A percentile compares a stretch with the other conserved stretches of the same genome.
phyloP scores from a whole-genome alignment of 2,113 vertebrate species.

The Rhinogobius similis region DNA sequence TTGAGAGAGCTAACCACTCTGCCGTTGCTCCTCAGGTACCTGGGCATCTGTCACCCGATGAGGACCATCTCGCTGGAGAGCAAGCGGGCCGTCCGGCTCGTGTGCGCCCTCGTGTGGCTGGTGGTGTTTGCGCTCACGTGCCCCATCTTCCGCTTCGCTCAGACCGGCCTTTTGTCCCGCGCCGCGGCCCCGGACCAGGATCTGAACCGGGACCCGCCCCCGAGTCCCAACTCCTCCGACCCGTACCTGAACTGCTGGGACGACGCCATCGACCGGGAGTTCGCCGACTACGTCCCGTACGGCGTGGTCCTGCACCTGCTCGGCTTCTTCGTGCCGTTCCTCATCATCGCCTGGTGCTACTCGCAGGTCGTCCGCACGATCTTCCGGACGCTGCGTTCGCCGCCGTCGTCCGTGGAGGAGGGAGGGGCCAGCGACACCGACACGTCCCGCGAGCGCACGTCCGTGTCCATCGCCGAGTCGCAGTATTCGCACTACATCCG shows the following conservation, averaged over 20 bases:
- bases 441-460: conserved; percentile 47
- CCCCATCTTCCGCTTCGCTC: conserved; percentile 82
- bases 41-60: conserved; percentile 83
- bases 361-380: conserved; percentile 77
- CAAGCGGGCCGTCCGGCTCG: conserved; percentile 75
- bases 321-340: conserved; percentile 82
- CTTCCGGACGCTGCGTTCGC: conserved; percentile 73
- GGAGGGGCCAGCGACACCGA: conserved; percentile 24
- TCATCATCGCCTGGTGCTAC: conserved; percentile 83
- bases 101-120: conserved; percentile 79
- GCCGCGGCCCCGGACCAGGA: not conserved
- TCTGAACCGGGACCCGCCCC: conserved; percentile 5
- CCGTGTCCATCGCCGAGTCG: conserved; percentile 65
- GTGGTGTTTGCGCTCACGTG: conserved; percentile 81
- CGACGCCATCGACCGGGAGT: conserved; percentile 80
- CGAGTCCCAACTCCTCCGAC: conserved; percentile 23
- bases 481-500: conserved; percentile 76
- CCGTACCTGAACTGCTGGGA: conserved; percentile 81
- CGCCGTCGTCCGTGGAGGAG: conserved; percentile 54
- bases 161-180: conserved; percentile 67
- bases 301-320: conserved; percentile 79
- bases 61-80: conserved; percentile 81
- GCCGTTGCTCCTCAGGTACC: conserved; percentile 70
- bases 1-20: not conserved
- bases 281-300: conserved; percentile 80